phyloP scores from a whole-genome alignment of 30 jellyfish, hydroid and myxozoan genomes.

The Aurelia aurita complex sp. Pacific region DNA sequence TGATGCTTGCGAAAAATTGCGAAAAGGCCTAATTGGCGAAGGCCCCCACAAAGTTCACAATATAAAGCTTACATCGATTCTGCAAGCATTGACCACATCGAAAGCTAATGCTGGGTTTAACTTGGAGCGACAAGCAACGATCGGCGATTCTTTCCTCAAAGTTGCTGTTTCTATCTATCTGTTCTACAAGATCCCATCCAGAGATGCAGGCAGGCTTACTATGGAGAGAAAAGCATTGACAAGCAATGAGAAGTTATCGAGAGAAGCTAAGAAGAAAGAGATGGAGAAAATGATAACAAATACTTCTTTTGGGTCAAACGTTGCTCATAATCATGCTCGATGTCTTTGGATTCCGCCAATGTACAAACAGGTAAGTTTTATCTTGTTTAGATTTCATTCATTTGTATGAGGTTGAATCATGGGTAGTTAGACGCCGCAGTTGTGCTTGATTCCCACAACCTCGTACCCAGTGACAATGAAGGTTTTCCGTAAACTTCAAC shows the following conservation, averaged over 20 bases:
- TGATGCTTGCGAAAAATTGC: neutral
- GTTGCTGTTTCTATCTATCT: constrained; percentile 71
- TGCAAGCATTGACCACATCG: constrained; percentile 72
- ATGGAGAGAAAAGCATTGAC: constrained; percentile 47
- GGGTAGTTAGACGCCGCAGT: no score
- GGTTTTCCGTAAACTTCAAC: no score
- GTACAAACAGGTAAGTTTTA: constrained; percentile 14
- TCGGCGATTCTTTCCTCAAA: constrained; percentile 90
- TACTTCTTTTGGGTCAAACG: constrained; percentile 70
- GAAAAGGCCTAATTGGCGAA: constrained; percentile 4
- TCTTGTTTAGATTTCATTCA: no score
- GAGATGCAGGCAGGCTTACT: constrained; percentile 79
- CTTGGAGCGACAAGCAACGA: constrained; percentile 81
- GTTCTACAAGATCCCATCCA: constrained; percentile 49
- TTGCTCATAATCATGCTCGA: constrained; percentile 7
- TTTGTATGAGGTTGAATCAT: no score
- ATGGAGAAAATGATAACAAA: constrained; percentile 48
- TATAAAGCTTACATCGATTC: neutral
- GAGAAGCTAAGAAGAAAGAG: constrained; percentile 35
- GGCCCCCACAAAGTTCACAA: no score
- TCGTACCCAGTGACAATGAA: no score
- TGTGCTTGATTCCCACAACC: no score
- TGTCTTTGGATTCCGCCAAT: constrained; percentile 91
- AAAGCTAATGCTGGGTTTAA: constrained; percentile 84
- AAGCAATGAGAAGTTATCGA: constrained; percentile 62